Base-by-base conservation (phyloP, 2,113 vertebrate genomes). In the Clupea harengus region DNA sequence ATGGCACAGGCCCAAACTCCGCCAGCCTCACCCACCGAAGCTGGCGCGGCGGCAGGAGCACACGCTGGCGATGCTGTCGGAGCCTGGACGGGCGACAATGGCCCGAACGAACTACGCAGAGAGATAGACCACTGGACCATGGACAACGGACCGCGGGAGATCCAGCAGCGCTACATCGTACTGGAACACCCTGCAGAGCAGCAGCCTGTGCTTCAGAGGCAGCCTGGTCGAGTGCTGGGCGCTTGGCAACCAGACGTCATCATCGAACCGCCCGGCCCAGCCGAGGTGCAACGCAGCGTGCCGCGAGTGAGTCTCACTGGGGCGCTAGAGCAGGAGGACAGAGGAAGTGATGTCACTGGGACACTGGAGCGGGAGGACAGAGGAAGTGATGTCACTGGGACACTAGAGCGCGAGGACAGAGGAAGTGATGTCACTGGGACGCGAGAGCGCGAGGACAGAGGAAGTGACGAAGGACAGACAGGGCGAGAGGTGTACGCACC, bases 161-260 rank as follows among this genome's bases (percentile, higher is more conserved):
- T 25, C 15, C 84, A 92, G 45, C 88, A 3, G 10, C 88, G 90
- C 85, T 92, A 91, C 80, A 17, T 94, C 28, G 82, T 92, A 46
- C 86, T 94, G 3, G 91, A 94, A 64, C 22, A 88, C 11, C 89
- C 85, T 64, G 88, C 83, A 81, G 46, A 46, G 22, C 85, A 84
- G 22, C 13, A 81, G 39, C 28, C 11, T 2, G 9, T n/a, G n/a
- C n/a, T 17, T 32, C 81, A 84, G 11, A 83, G 81, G 22, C 85
- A 15, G 28, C n/a, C 5, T 13, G 72, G 10, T 2, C 25, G 3
- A 78, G 15, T 11, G 5, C 28, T 6, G 13, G 32, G 11, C 5
- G 10, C 28, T 83, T 44, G 84, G 78, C 28, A 52, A 32, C 17
- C 47, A 4, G 80, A 46, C 54, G 44, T 52, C 18, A 11, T 46